Conservation (phyloP, 2,888 invertebrate species). For the Schrankia costaestrigalis region DNA sequence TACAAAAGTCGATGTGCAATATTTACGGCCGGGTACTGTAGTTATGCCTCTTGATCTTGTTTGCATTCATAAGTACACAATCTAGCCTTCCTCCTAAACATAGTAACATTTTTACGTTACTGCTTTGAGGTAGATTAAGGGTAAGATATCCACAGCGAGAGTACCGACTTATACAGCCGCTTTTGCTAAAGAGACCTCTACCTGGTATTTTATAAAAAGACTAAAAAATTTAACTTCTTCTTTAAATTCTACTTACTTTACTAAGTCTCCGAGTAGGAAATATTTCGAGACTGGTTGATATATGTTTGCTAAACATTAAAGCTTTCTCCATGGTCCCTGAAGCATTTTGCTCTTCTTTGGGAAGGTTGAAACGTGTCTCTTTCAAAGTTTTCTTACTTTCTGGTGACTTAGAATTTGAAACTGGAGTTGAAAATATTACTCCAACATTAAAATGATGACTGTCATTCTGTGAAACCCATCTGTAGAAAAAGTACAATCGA, state of each 20-base stretch:
- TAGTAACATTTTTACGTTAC: no score
- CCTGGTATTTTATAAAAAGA: not conserved
- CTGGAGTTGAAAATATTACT: conserved; percentile 91
- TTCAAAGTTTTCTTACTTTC: conserved; percentile 70
- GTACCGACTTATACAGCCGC: no score
- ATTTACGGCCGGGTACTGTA: no score
- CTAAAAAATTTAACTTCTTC: not conserved
- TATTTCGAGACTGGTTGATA: conserved; percentile 75
- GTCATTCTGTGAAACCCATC: conserved; percentile 83
- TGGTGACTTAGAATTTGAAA: conserved; percentile 67
- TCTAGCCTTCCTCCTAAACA: no score
- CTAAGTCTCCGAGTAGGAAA: conserved; percentile 73
- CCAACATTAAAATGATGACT: conserved; percentile 81
- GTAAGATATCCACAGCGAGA: no score
- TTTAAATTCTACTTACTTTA: conserved; percentile 48
- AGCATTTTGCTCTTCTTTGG: conserved; percentile 67
- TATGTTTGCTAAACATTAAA: conserved; percentile 66
- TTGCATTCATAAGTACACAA: no score
- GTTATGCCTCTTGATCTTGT: no score
- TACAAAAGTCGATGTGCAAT: no score
- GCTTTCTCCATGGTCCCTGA: conserved; percentile 65
- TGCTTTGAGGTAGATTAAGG: no score
- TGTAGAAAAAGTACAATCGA: conserved; percentile 29
- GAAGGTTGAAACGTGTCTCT: conserved; percentile 83
- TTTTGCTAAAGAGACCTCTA: no score